Evolutionary conservation across 2,113 vertebrate species (phyloP).

Genomic region (Girardinichthys multiradiatus): DNA sequence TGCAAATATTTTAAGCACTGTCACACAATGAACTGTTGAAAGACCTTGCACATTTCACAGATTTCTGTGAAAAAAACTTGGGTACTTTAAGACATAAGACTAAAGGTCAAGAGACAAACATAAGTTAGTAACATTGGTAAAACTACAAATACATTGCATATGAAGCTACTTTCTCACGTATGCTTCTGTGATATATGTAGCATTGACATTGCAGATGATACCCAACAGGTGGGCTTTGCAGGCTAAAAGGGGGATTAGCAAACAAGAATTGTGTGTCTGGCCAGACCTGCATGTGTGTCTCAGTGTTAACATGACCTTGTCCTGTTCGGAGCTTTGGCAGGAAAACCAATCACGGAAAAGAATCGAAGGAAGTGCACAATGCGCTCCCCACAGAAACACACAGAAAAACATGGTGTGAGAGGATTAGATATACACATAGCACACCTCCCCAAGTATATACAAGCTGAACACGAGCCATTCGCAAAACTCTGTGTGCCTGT

Average conservation of each 20-base stretch:
- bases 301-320: conserved; percentile 46
- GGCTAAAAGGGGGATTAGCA: conserved; percentile 46
- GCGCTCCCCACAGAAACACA: conserved; percentile 47
- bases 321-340: conserved; percentile 34
- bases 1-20: not conserved
- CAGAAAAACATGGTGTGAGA: conserved; percentile 42
- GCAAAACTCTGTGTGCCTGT: conserved; percentile 21
- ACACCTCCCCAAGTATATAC: conserved; percentile 27
- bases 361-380: conserved; percentile 68
- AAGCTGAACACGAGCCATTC: conserved; percentile 38
- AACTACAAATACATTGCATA: not conserved
- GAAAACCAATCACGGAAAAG: conserved; percentile 55
- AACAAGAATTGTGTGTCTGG: conserved; percentile 31
- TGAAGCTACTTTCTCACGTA: conserved; percentile 9
- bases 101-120: not conserved
- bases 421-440: conserved; percentile 50
- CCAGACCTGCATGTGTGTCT: conserved; percentile 17
- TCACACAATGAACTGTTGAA: not conserved
- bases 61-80: not conserved
- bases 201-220: conserved; percentile 42
- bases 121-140: not conserved
- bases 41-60: not conserved
- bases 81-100: not conserved
- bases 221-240: conserved; percentile 46
- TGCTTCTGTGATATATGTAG: conserved; percentile 25